A percentile compares a stretch with the other conserved stretches of the same genome.
These are phyloP conservation scores for Leucophora obtusa DNA, from an alignment of 2,888 invertebrate genomes.

Conservation along the genomic window DNA sequence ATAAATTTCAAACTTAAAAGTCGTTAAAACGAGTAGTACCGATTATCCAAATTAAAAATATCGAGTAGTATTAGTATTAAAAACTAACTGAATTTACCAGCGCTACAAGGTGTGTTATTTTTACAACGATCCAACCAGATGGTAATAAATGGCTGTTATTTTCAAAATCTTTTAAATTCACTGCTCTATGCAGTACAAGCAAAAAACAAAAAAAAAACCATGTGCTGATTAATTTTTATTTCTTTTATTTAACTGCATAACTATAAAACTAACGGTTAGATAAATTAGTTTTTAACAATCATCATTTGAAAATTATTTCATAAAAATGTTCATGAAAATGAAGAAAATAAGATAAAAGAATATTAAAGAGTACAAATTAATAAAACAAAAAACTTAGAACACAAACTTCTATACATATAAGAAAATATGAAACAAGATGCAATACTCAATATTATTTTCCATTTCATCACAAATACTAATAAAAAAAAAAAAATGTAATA, in stretches of 20 bases:
- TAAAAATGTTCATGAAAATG: background rate
- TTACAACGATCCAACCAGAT: no score
- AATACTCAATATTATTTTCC: background rate
- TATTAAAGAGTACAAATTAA: background rate
- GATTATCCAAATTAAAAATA: no score
- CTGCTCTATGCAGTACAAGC: no score
- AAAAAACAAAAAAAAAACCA: no score
- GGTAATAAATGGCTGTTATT: no score
- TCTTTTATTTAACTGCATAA: background rate
- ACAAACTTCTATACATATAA: slow-evolving; percentile 8
- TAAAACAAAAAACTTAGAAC: slow-evolving; percentile 36
- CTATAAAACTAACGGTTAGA: background rate
- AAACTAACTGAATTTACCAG: no score
- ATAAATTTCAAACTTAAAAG: no score
- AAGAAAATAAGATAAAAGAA: slow-evolving; percentile 26
- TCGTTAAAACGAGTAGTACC: no score
- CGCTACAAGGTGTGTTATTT: no score
- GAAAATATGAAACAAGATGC: background rate
- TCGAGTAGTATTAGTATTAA: no score
- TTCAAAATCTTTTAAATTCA: no score
- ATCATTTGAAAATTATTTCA: background rate
- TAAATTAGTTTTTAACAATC: background rate
- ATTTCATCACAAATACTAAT: slow-evolving; percentile 16
- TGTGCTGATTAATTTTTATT: no score
- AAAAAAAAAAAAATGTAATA: slow-evolving; percentile 2